Evolutionary conservation across 2,888 invertebrate species (phyloP).

Genomic region (Malachius bipustulatus): DNA sequence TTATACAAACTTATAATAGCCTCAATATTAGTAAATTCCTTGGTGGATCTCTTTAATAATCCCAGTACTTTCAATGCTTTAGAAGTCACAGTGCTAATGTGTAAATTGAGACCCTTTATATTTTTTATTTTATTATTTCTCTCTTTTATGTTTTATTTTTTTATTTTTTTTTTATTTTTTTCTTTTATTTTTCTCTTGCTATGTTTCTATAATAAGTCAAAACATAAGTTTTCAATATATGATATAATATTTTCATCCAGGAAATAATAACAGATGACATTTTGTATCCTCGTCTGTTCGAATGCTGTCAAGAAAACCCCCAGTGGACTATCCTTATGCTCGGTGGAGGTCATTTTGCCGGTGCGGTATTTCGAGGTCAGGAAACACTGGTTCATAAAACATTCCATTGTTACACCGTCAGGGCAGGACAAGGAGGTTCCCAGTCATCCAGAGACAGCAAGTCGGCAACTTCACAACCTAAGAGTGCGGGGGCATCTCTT

Average conservation of each 20-base stretch:
- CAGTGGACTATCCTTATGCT: constrained; percentile 69
- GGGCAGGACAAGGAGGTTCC: constrained; percentile 71
- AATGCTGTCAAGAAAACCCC: constrained; percentile 29
- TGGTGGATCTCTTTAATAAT: too few species aligned
- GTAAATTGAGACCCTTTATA: too few species aligned
- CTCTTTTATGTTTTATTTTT: too few species aligned
- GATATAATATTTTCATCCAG: constrained; percentile 11
- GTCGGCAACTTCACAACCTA: constrained; percentile 47
- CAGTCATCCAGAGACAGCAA: constrained; percentile 56
- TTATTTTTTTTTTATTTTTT: too few species aligned
- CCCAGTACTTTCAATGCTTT: too few species aligned
- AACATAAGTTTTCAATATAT: background rate
- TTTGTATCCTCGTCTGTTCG: constrained; percentile 19
- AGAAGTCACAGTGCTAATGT: too few species aligned
- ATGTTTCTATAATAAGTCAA: background rate
- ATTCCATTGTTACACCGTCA: constrained; percentile 71
- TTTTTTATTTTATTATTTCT: too few species aligned
- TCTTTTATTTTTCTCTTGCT: too few species aligned
- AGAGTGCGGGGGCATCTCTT: constrained; percentile 71
- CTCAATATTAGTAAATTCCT: too few species aligned
- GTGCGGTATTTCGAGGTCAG: constrained; percentile 50
- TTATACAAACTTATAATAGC: too few species aligned
- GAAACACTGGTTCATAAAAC: constrained; percentile 60
- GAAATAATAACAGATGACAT: constrained; percentile 21
- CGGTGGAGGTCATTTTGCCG: constrained; percentile 76